Base-by-base conservation (phyloP, 2,888 invertebrate species). In the Cephus pulcher region DNA sequence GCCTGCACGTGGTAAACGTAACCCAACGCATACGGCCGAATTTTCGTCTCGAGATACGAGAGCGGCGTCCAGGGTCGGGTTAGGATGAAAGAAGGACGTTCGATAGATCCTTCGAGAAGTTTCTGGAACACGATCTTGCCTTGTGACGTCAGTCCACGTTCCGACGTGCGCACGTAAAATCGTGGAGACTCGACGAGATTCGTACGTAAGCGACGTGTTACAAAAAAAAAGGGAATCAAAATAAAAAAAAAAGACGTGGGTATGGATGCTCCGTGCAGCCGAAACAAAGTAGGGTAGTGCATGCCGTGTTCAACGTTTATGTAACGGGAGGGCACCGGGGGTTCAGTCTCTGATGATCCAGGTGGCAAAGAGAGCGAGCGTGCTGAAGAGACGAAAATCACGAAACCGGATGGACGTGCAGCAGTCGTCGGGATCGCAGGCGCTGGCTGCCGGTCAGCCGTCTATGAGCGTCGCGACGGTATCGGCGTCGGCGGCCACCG, bases 321-420 rank as follows among this genome's bases (percentile, higher is more conserved):
- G 89, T 90, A 90, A 90, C 87, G 90, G 89, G 89, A 89, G 89
- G 90, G 90, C 90, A 89, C 87, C 90, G 90, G 90, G 90, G 93
- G 93, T 93, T 93, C 94, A 94, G 94, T 94, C 94, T 93, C 93
- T 95, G 90, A 94, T 94, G 93, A 94, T 94, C 88, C 94, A 95
- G 94, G 95, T 95, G 88, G 95, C 95, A 81, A 95, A 95, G 90
- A 94, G 95, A 89, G 95, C 95, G 82, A 95, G 95, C 86, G 95
- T 95, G 83, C 93, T 95, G 85, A 95, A 95, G 89, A 92, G 96
- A 81, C 92, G 95, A 80, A 95, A 95, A 90, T 95, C 95, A 76
- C 92, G 94, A 86, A 94, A 94, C 86, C 93, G 94, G 84, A 95
- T 95, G 94, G 95, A 95, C 83, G 88, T 93, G 37, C 91, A 92